Evolutionary conservation across 2,113 vertebrate species (phyloP).

Genomic region (Mohoua ochrocephala): DNA sequence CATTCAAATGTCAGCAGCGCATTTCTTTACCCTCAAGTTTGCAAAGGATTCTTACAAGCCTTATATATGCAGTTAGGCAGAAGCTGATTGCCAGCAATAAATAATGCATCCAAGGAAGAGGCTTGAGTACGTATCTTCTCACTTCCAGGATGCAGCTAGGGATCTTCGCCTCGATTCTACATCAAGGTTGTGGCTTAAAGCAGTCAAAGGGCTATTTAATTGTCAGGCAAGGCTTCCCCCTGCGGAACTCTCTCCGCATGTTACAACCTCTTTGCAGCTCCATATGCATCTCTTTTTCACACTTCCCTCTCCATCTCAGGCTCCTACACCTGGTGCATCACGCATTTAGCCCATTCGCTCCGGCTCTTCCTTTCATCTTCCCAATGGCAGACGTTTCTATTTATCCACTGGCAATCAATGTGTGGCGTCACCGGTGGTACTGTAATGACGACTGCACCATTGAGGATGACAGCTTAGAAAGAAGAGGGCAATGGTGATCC

Average conservation of each 20-base stretch:
- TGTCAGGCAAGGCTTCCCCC: constrained; percentile 49
- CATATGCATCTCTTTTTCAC: constrained; percentile 76
- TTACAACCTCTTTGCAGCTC: constrained; percentile 66
- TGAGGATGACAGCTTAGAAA: constrained; percentile 96
- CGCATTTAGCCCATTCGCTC: constrained; percentile 75
- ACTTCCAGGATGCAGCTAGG: constrained; percentile 48
- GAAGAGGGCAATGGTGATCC: constrained; percentile 95
- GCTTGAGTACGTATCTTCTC: constrained; percentile 33
- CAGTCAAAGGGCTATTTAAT: constrained; percentile 66
- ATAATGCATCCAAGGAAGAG: constrained; percentile 24
- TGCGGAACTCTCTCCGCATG: constrained; percentile 56
- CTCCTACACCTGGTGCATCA: constrained; percentile 76
- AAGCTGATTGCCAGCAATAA: constrained; percentile 37
- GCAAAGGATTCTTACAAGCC: constrained; percentile 40
- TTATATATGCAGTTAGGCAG: neutral
- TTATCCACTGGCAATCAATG: constrained; percentile 89
- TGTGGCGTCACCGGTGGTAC: constrained; percentile 94
- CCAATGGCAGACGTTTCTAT: constrained; percentile 83
- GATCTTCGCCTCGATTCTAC: constrained; percentile 55
- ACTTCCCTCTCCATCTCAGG: constrained; percentile 72
- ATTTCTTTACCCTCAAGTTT: constrained; percentile 39
- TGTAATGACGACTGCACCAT: constrained; percentile 91
- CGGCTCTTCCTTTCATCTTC: constrained; percentile 79
- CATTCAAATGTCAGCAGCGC: neutral
- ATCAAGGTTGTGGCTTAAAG: constrained; percentile 60